Conservation (phyloP, 2,888 invertebrate genomes). For the Teleogryllus oceanicus region DNA sequence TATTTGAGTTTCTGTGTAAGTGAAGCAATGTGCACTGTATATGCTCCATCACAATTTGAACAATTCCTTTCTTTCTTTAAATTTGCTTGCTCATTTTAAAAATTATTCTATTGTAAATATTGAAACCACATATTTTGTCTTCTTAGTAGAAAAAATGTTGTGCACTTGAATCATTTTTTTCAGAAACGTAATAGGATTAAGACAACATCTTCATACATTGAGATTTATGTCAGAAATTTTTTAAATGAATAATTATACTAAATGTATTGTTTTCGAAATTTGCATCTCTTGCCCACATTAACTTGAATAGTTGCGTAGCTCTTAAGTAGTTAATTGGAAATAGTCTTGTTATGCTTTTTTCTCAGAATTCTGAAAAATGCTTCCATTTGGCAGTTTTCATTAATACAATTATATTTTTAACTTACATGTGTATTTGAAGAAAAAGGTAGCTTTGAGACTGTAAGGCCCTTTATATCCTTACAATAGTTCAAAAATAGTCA, state of each 20-base stretch:
- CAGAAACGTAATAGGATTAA: too few relatives aligned
- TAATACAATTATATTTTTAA: too few relatives aligned
- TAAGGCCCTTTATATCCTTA: too few relatives aligned
- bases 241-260: too few relatives aligned
- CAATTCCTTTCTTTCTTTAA: neutral
- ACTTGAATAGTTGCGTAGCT: neutral
- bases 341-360: conserved; percentile 11
- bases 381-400: too few relatives aligned
- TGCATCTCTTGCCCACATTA: neutral
- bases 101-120: neutral
- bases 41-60: neutral
- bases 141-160: conserved; percentile 1
- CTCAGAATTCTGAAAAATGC: neutral
- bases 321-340: neutral
- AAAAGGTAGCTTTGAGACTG: too few relatives aligned
- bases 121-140: neutral
- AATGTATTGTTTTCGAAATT: too few relatives aligned
- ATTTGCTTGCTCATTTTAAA: neutral
- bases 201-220: too few relatives aligned
- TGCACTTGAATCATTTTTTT: too few relatives aligned
- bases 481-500: too few relatives aligned
- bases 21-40: neutral
- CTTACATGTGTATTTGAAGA: too few relatives aligned
- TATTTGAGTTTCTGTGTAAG: neutral
- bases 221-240: too few relatives aligned